A percentile compares a stretch with the other conserved stretches of the same genome.
Conservation (phyloP, 2,113 vertebrate genomes). For the Puma concolor region DNA sequence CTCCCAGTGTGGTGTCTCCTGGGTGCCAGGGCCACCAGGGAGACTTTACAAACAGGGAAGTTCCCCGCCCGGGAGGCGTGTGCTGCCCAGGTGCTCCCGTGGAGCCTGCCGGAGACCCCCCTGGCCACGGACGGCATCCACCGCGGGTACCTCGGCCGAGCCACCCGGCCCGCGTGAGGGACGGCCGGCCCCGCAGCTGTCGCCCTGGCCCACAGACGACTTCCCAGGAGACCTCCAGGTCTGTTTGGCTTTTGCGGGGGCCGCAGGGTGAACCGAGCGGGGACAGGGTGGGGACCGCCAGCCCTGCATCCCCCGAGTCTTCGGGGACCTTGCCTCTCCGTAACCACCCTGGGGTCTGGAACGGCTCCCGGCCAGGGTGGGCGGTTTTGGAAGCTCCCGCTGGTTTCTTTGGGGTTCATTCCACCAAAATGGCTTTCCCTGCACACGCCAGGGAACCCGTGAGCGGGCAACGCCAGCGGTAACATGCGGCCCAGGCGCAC, state of each 20-base stretch:
- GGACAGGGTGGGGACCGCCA: fast-evolving
- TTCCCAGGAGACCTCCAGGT: not conserved
- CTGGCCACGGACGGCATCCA: fast-evolving
- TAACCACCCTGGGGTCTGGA: fast-evolving
- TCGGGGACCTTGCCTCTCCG: not conserved
- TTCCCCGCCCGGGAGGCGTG: fast-evolving
- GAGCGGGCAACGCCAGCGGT: not conserved
- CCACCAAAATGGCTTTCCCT: not conserved
- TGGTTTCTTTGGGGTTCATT: not conserved
- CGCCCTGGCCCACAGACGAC: not conserved
- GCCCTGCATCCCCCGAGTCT: not conserved
- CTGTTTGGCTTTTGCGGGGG: not conserved
- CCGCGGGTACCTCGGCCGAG: not conserved
- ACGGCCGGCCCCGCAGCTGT: not conserved
- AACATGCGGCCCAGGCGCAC: fast-evolving
- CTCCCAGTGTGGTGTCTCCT: not conserved
- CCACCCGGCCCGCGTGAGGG: not conserved
- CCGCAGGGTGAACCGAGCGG: fast-evolving
- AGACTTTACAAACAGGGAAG: not conserved
- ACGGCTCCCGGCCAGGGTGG: not conserved
- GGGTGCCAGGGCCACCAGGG: not conserved
- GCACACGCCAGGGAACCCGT: fast-evolving
- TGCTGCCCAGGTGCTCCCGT: not conserved
- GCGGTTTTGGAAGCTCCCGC: not conserved
- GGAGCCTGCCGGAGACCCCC: not conserved